These are phyloP conservation scores for Eurystomus gularis DNA, from an alignment of 2,113 vertebrate genomes.

Conservation along the genomic window DNA sequence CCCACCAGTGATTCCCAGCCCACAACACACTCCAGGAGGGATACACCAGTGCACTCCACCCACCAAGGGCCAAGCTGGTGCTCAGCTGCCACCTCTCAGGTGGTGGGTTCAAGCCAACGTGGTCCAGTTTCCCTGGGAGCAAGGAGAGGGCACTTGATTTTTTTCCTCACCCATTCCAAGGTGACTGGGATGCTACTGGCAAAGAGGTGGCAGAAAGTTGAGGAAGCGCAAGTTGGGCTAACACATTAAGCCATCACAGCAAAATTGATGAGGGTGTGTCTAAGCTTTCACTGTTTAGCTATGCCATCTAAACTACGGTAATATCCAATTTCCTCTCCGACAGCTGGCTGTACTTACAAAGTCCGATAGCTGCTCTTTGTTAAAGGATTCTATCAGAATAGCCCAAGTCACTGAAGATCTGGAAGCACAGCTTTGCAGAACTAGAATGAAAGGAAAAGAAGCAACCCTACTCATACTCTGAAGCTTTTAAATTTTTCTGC, in stretches of 20 bases:
- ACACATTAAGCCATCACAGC: background rate
- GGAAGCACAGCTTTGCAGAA: background rate
- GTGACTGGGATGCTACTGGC: background rate
- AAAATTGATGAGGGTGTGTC: background rate
- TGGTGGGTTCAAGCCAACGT: background rate
- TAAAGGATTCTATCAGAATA: background rate
- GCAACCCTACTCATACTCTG: background rate
- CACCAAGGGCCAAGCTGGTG: background rate
- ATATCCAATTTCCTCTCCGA: background rate
- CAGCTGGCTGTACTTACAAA: background rate
- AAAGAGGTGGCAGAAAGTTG: background rate
- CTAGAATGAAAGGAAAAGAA: background rate
- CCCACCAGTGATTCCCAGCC: background rate
- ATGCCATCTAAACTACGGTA: background rate
- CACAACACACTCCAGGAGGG: rapidly evolving
- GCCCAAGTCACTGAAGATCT: background rate
- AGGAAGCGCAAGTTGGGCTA: background rate
- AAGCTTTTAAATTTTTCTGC: background rate
- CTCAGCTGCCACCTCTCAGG: background rate
- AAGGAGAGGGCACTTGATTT: background rate
- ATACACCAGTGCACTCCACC: rapidly evolving
- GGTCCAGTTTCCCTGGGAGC: background rate
- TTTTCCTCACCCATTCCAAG: background rate
- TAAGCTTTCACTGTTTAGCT: background rate
- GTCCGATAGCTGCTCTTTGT: background rate